Evolutionary conservation across 2,888 invertebrate genomes (phyloP).

Genomic region (Sesia apiformis): DNA sequence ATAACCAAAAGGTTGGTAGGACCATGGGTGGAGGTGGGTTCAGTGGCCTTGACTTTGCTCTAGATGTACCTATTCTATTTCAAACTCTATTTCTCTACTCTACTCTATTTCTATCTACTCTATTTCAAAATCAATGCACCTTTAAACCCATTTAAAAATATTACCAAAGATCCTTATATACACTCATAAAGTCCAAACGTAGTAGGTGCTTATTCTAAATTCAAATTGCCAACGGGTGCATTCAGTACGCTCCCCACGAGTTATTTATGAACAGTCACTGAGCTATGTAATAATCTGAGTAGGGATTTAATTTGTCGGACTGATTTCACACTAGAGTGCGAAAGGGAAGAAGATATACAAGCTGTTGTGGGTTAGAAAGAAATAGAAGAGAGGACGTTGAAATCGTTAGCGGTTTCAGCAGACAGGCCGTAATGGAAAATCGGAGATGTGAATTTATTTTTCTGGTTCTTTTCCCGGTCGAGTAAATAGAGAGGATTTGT

Average conservation of each 20-base stretch:
- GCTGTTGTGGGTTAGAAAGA: conserved; percentile 17
- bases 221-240: conserved; percentile 20
- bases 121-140: too few species aligned
- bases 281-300: conserved; percentile 83
- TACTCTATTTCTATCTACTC: too few species aligned
- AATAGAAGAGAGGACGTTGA: conserved; percentile 16
- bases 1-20: too few species aligned
- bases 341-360: conserved; percentile 22
- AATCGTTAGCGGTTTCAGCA: conserved; percentile 57
- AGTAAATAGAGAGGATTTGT: conserved; percentile 37
- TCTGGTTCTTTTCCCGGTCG: conserved; percentile 25
- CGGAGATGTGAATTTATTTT: conserved; percentile 27
- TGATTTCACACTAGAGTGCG: conserved; percentile 77
- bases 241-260: conserved; percentile 38
- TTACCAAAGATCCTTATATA: too few species aligned
- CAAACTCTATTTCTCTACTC: too few species aligned
- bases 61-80: too few species aligned
- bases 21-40: too few species aligned
- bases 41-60: too few species aligned
- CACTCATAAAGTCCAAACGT: too few species aligned
- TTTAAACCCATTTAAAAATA: too few species aligned
- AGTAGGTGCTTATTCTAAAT: conserved; percentile 16
- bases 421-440: conserved; percentile 49
- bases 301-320: conserved; percentile 83
- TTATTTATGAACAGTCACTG: conserved; percentile 82